A percentile compares a stretch with the other conserved stretches of the same genome.
phyloP scores from a whole-genome alignment of 2,113 vertebrate species.

The Dolichotis patagonum region DNA sequence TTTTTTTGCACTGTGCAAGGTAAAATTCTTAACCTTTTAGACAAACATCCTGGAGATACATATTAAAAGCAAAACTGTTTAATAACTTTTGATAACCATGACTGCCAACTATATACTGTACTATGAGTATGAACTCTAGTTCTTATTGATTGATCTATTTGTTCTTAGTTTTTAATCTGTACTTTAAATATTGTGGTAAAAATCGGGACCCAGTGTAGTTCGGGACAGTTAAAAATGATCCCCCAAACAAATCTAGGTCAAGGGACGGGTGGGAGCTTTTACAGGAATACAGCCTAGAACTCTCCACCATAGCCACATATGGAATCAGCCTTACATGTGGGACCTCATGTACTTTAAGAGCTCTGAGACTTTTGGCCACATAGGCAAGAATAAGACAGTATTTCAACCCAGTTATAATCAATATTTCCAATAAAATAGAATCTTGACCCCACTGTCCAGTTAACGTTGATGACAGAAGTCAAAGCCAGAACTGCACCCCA shows the following conservation, averaged over 20 bases:
- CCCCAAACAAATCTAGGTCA: background rate
- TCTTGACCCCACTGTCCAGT: conserved; percentile 41
- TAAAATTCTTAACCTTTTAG: conserved; percentile 57
- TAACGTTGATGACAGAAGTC: conserved; percentile 65
- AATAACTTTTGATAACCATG: conserved; percentile 54
- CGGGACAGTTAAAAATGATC: conserved; percentile 54
- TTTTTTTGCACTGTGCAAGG: conserved; percentile 47
- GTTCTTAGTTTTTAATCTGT: conserved; percentile 59
- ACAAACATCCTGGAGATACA: background rate
- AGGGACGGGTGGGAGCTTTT: conserved; percentile 38
- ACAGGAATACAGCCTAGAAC: conserved; percentile 74
- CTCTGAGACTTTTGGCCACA: conserved; percentile 66
- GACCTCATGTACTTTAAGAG: conserved; percentile 74
- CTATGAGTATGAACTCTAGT: conserved; percentile 61
- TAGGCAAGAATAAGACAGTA: conserved; percentile 53
- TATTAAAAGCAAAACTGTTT: conserved; percentile 61
- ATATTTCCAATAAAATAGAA: conserved; percentile 62
- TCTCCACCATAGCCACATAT: conserved; percentile 73
- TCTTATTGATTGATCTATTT: conserved; percentile 65
- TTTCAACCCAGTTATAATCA: conserved; percentile 52
- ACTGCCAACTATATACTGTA: conserved; percentile 63
- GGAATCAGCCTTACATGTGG: conserved; percentile 76
- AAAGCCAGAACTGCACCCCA: conserved; percentile 67
- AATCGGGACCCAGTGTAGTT: conserved; percentile 46
- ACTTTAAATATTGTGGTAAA: conserved; percentile 53